Evolutionary conservation across 2,797 vertebrate genomes (phyloP), one percentile per base, ranked within the genome.

Genomic region (Mustela erminea): DNA sequence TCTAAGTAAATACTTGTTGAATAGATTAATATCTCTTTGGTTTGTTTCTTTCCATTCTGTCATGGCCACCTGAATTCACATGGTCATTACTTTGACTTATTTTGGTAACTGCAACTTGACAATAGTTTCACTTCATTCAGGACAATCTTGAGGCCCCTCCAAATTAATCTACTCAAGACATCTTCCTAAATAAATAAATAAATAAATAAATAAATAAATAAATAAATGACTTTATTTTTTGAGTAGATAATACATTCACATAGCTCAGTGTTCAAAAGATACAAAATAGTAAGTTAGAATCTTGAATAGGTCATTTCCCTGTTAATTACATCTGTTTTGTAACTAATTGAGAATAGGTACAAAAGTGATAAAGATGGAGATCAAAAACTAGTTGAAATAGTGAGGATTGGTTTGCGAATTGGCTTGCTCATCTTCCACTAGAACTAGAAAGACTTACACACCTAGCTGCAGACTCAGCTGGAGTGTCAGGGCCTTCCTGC

Each of bases 1-100:
- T 83, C 62, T 81, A 46, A 89, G 86, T 46, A 68, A 85, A 89
- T 81, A 87, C 38, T n/a, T 82, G 35, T 35, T 80, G 82, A 93
- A 7, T 93, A 72, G 72, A 49, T 82, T 35, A 3, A 9, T 62
- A 54, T 89, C 46, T 83, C 27, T 49, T 77, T 41, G 38, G 38
- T 80, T 84, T 80, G 7, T 58, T 88, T 75, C 46, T 38, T 23
- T 75, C 32, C 18, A 6, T 38, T 60, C 60, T 46, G 23, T 49
- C 23, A 49, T 21, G 54, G 54, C 12, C 25, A 27, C 72, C 35
- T 72, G 54, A 41, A 23, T 58, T 60, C 83, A 23, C 75, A 27
- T 27, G 23, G 11, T 62, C 56, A 4, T 27, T 70, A 54, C 11
- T 20, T 38, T 60, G 52, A 49, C 21, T 95, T 23, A 5, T 68